Evolutionary conservation across 2,888 invertebrate genomes (phyloP).

Genomic region (Dione vanillae): DNA sequence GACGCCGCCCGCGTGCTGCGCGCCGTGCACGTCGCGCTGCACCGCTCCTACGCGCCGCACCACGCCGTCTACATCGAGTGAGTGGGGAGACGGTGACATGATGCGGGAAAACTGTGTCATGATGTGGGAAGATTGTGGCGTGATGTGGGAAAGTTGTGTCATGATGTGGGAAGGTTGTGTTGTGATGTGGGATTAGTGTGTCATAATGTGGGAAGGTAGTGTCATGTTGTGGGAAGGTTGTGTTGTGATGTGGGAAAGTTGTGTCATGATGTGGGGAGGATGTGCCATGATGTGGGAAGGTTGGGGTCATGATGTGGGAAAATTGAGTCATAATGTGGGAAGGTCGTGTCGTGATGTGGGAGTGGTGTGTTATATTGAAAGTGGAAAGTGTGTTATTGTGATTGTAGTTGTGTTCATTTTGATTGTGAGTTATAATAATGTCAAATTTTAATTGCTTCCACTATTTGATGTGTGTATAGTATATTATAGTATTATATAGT

Average conservation of each 20-base stretch:
- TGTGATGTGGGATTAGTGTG: too few species aligned
- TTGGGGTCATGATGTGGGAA: neutral
- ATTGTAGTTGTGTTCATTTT: too few species aligned
- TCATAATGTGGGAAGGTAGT: neutral
- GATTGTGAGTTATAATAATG: too few species aligned
- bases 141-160: neutral
- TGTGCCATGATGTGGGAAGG: neutral
- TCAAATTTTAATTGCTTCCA: too few species aligned
- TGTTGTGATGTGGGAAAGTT: neutral
- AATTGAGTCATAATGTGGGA: neutral
- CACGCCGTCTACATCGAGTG: slow-evolving; percentile 91
- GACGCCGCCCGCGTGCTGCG: slow-evolving; percentile 86
- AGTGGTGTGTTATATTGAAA: neutral
- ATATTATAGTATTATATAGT: too few species aligned
- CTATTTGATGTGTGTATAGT: too few species aligned
- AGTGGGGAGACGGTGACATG: slow-evolving; percentile 57
- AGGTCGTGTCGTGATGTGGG: neutral
- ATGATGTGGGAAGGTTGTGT: neutral
- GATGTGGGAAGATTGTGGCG: neutral
- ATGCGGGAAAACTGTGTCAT: neutral
- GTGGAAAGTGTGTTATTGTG: neutral
- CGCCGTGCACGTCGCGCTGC: slow-evolving; percentile 91
- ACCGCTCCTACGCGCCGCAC: slow-evolving; percentile 94
- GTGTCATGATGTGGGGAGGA: neutral
- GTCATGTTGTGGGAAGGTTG: neutral